Percentiles rank a stretch among this genome's conserved stretches.
These are phyloP conservation scores for Tetragnatha montana DNA, from an alignment of 2,888 invertebrate species.

Conservation along the genomic window DNA sequence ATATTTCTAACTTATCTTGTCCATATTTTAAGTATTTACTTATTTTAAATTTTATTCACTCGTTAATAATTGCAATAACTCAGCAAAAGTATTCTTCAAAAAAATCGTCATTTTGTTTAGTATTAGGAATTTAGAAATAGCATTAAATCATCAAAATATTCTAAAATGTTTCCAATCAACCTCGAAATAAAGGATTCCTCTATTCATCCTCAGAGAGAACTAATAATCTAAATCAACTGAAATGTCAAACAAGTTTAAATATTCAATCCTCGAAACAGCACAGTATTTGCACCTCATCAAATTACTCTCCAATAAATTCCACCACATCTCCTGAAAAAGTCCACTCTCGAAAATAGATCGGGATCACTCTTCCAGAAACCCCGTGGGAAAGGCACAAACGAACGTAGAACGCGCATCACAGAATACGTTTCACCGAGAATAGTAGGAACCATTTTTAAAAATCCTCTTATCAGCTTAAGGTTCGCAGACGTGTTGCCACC, in stretches of 20 bases:
- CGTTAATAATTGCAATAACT: no score
- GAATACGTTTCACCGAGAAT: not conserved
- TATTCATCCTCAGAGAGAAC: no score
- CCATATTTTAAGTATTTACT: no score
- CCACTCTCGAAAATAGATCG: not conserved
- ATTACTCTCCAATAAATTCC: not conserved
- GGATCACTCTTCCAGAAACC: not conserved
- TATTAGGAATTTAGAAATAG: not conserved
- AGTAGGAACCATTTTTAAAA: constrained; percentile 3
- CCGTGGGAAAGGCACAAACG: not conserved
- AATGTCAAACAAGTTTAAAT: not conserved
- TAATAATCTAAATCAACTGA: no score
- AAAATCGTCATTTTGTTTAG: not conserved
- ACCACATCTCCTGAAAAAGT: not conserved
- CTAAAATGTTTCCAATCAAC: not conserved
- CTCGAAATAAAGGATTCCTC: not conserved
- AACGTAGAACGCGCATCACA: not conserved
- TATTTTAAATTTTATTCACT: no score
- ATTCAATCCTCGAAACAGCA: not conserved
- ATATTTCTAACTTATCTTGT: no score
- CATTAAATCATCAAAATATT: not conserved
- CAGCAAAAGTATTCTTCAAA: no score
- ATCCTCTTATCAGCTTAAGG: constrained; percentile 35
- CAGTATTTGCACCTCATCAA: not conserved
- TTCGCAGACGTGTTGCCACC: constrained; percentile 9